Conservation (phyloP, 2,113 vertebrate species). For the Smithornis capensis region DNA sequence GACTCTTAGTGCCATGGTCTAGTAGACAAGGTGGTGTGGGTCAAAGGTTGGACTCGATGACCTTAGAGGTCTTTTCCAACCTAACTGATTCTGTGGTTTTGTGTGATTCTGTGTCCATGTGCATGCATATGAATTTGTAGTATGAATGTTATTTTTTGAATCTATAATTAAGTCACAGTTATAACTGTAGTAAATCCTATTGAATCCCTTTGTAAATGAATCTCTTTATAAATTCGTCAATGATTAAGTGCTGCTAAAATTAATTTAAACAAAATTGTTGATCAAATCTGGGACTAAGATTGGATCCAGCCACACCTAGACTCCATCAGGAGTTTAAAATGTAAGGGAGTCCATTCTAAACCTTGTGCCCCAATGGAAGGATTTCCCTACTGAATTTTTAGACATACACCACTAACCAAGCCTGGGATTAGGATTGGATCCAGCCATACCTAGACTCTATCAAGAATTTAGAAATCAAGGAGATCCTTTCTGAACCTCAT, state of each 20-base stretch:
- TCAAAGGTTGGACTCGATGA: no score
- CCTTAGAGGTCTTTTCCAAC: no score
- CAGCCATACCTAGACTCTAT: neutral
- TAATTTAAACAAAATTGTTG: neutral
- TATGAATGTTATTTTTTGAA: neutral
- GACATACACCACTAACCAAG: neutral
- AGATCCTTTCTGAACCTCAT: neutral
- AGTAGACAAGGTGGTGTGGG: no score
- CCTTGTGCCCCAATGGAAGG: neutral
- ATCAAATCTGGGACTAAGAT: neutral
- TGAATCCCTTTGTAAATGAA: neutral
- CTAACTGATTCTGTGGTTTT: no score
- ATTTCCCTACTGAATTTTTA: neutral
- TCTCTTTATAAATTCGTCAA: neutral
- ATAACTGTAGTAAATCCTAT: neutral
- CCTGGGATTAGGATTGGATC: neutral
- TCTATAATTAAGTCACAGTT: neutral
- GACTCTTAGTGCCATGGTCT: no score
- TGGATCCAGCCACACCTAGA: neutral
- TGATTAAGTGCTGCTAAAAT: neutral
- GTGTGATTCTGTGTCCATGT: neutral
- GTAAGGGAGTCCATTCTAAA: neutral
- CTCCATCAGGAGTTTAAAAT: neutral
- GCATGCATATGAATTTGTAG: neutral
- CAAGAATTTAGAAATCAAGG: neutral